Evolutionary conservation across 2,888 invertebrate genomes (phyloP), one percentile per base, ranked within the genome.

Genomic region (Poecilobothrus nobilitatus): DNA sequence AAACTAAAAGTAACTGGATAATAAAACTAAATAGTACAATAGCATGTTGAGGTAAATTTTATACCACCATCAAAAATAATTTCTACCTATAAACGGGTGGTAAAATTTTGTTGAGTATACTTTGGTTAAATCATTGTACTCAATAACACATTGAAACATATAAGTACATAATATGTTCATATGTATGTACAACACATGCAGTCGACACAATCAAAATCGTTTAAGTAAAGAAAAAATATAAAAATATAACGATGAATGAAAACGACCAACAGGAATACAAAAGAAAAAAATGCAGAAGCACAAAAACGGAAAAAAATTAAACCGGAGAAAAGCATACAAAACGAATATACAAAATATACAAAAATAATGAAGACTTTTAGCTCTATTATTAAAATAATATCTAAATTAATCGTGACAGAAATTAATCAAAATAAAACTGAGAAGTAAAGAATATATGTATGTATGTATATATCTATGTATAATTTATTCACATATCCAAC

Each of bases 181-280:
- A 71, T 53, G n/a, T n/a, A n/a, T n/a, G n/a, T n/a, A n/a, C n/a
- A n/a, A n/a, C n/a, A n/a, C n/a, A n/a, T n/a, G n/a, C n/a, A n/a
- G n/a, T n/a, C n/a, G n/a, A 33, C 61, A 64, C 53, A 62, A 53
- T 63, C 33, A 61, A 69, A 69, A 67, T 65, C 64, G 65, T 34
- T 61, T 66, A 34, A 68, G 63, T 66, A 68, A 66, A 65, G 64
- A 70, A 66, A 68, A 68, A 66, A 65, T 65, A 64, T 53, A 66
- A 44, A 53, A 53, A 66, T 22, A 53, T 53, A n/a, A 53, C 18
- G 53, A 53, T 53, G 53, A 15, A 53, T 53, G 53, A 18, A 18
- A 18, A 53, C 15, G 18, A 53, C 9, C 53, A 53, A 53, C 53
- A 9, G 6, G 18, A 5, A 53, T 12, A 53, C 2, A n/a, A 6